Base-by-base conservation (phyloP, 2,888 invertebrate species). In the Polydrusus pterygomalis region DNA sequence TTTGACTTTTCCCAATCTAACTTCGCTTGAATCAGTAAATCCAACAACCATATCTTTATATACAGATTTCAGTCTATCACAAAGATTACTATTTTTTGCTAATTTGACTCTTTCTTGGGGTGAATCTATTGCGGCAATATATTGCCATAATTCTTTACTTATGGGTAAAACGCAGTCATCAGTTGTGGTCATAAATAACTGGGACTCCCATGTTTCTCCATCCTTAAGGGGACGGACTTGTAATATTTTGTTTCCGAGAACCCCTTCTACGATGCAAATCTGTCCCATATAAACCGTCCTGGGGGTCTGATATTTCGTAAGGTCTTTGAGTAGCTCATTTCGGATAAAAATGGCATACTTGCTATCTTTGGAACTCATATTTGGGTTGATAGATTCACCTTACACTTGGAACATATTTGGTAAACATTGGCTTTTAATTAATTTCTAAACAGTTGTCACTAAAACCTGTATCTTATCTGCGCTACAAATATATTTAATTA, bases 21-120 rank as follows among this genome's bases (percentile, higher is more conserved):
- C 80, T 70, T 84, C 83, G 71, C 84, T 82, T 51, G 82, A 82
- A 72, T 84, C 84, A 40, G 86, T 83, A 78, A 88, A 88, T 11
- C 88, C 89, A 63, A 88, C 86, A 13, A 87, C 85, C 77, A 84
- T 84, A 43, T 89, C 87, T 60, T 81, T 81, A 47, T 81, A 75
- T 20, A 89, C 80, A 81, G 85, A 79, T 82, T 86, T 25, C 20
- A 91, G 82, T 80, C 88, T 88, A 54, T 89, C 87, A 77, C 90
- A 90, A 60, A 89, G 84, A 45, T 84, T 82, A 49, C 82, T 82
- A 80, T 90, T 87, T 77, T 84, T 86, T 15, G 89, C 89, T 38
- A 91, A 84, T 43, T 87, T 87, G 1, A 91, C 85, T 76, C 91
- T 87, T 69, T 90, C 89, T 78, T 88, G 86, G 5, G 90, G 89